These are phyloP conservation scores for Zygogramma bicolorata DNA, from an alignment of 2,888 invertebrate species.

Conservation along the genomic window DNA sequence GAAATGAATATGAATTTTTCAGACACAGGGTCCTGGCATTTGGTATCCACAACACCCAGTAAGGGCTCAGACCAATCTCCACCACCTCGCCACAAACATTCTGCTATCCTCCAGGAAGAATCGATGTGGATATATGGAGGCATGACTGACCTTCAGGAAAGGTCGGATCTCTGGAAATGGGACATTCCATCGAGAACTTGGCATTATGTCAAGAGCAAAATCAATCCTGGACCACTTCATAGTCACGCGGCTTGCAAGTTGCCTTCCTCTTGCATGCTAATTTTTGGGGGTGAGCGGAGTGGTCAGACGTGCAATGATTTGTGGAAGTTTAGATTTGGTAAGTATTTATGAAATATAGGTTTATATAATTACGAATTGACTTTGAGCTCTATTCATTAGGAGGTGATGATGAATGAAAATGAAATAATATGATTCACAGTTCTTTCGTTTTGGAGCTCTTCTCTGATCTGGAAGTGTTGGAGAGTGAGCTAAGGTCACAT, in stretches of 20 bases:
- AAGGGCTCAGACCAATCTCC: constrained; percentile 68
- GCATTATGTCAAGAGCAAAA: constrained; percentile 73
- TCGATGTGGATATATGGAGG: constrained; percentile 91
- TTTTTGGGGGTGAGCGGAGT: constrained; percentile 83
- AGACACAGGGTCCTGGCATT: constrained; percentile 88
- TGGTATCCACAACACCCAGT: constrained; percentile 66
- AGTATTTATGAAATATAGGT: too few relatives aligned
- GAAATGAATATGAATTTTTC: constrained; percentile 55
- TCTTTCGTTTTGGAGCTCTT: too few relatives aligned
- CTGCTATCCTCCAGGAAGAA: constrained; percentile 81
- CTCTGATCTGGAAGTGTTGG: too few relatives aligned
- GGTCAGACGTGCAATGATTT: constrained; percentile 81
- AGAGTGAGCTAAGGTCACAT: too few relatives aligned
- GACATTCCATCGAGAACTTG: constrained; percentile 69
- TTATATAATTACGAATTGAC: too few relatives aligned
- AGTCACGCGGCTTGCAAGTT: constrained; percentile 85
- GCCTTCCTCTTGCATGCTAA: constrained; percentile 78
- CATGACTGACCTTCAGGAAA: constrained; percentile 83
- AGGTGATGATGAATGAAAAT: too few relatives aligned
- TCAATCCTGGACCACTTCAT: constrained; percentile 78
- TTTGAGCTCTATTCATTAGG: too few relatives aligned
- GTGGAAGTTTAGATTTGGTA: constrained; percentile 88
- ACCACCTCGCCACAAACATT: constrained; percentile 86
- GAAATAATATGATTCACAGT: neutral
- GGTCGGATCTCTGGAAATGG: constrained; percentile 61